phyloP scores from a whole-genome alignment of 1,140 invertebrate species.

The Spodoptera frugiperda region DNA sequence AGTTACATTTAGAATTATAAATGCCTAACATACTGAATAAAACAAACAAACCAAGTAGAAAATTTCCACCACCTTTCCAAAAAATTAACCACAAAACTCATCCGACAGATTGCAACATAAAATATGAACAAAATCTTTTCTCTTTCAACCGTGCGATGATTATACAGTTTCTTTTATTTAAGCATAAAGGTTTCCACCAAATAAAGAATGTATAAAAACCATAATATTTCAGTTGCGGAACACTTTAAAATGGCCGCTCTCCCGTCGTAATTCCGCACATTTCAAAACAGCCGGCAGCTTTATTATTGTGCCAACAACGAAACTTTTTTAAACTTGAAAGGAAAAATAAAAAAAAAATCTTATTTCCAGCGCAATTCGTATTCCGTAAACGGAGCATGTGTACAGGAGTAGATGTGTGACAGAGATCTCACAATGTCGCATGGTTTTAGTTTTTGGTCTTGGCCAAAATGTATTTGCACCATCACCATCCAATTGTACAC shows the following conservation, averaged over 20 bases:
- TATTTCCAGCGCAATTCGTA: slow-evolving; percentile 5
- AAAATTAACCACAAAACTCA: not conserved
- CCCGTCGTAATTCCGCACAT: slow-evolving; percentile 38
- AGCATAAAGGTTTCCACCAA: slow-evolving; percentile 22
- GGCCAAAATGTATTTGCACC: too few relatives aligned
- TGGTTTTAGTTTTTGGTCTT: too few relatives aligned
- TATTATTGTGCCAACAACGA: slow-evolving; percentile 41
- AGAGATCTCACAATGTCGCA: not conserved
- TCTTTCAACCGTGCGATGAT: not conserved
- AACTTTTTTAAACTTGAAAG: slow-evolving; percentile 37
- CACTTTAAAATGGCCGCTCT: slow-evolving; percentile 26
- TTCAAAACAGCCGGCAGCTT: slow-evolving; percentile 36
- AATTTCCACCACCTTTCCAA: too few relatives aligned
- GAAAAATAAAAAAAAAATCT: slow-evolving; percentile 6
- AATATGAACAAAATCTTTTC: not conserved
- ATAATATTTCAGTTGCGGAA: slow-evolving; percentile 38
- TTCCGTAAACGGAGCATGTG: slow-evolving; percentile 3
- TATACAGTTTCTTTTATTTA: slow-evolving; percentile 25
- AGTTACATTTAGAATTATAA: too few relatives aligned
- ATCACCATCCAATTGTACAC: too few relatives aligned
- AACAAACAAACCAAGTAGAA: too few relatives aligned
- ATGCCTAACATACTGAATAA: too few relatives aligned
- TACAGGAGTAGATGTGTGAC: not conserved
- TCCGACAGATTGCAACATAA: not conserved
- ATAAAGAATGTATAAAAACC: slow-evolving; percentile 37